phyloP scores from a whole-genome alignment of 2,113 vertebrate genomes.

The Paraplagusia blochii region DNA sequence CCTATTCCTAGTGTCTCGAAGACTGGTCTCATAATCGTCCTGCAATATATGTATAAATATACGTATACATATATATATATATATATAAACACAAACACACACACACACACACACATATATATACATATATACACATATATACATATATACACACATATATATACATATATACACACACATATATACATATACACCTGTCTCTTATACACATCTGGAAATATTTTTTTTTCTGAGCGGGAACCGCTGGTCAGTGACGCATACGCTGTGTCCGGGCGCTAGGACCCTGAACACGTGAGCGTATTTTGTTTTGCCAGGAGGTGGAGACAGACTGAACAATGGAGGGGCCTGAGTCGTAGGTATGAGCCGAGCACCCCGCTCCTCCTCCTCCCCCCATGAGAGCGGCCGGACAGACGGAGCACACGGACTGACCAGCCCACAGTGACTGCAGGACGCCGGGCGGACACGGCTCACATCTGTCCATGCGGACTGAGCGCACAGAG shows the following conservation, averaged over 20 bases:
- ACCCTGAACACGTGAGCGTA: slow-evolving; percentile 67
- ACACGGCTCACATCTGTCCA: slow-evolving; percentile 24
- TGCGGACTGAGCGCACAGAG: slow-evolving; percentile 22
- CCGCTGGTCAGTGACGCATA: neutral
- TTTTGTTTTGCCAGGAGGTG: slow-evolving; percentile 61
- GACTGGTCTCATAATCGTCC: too few relatives aligned
- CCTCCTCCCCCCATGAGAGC: slow-evolving; percentile 2
- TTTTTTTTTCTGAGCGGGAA: neutral
- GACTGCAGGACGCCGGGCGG: slow-evolving; percentile 14
- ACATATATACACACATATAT: too few relatives aligned
- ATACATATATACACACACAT: too few relatives aligned
- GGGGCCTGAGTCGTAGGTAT: slow-evolving; percentile 49
- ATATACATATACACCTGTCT: too few relatives aligned
- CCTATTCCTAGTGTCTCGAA: too few relatives aligned
- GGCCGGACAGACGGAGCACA: slow-evolving; percentile 26
- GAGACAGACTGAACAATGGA: slow-evolving; percentile 73
- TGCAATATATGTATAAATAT: too few relatives aligned
- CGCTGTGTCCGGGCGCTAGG: slow-evolving; percentile 61
- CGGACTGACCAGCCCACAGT: slow-evolving; percentile 18
- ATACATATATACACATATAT: too few relatives aligned
- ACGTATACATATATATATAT: too few relatives aligned
- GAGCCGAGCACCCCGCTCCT: slow-evolving; percentile 28
- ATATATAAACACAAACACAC: too few relatives aligned
- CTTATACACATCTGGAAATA: too few relatives aligned
- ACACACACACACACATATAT: too few relatives aligned